phyloP scores from a whole-genome alignment of 2,888 invertebrate genomes.

The Caenorhabditis imperialis region DNA sequence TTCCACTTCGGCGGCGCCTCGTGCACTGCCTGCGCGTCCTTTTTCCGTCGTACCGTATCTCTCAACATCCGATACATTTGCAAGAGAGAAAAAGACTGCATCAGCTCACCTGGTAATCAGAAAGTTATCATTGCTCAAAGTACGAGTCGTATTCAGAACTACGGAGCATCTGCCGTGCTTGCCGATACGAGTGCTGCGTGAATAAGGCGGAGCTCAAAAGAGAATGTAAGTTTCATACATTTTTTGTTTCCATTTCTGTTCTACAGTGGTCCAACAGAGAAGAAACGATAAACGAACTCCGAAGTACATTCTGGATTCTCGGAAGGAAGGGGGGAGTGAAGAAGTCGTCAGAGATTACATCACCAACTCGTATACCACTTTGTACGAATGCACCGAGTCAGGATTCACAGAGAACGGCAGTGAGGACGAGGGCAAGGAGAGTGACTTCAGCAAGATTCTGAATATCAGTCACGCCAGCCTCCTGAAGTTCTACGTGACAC shows the following conservation, averaged over 20 bases:
- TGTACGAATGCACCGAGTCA: slow-evolving; percentile 13
- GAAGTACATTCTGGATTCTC: slow-evolving; percentile 12
- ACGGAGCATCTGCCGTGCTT: slow-evolving; percentile 23
- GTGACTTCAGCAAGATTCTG: slow-evolving; percentile 28
- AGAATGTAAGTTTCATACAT: slow-evolving; percentile 12
- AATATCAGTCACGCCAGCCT: slow-evolving; percentile 6
- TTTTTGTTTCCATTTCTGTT: too few species aligned
- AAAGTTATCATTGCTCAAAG: too few species aligned
- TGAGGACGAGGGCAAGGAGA: too few species aligned
- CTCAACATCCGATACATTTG: slow-evolving; percentile 25
- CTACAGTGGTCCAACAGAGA: slow-evolving; percentile 23
- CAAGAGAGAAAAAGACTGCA: slow-evolving; percentile 25
- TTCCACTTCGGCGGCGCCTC: slow-evolving; percentile 25
- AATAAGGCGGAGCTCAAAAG: slow-evolving; percentile 22
- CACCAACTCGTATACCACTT: slow-evolving; percentile 21
- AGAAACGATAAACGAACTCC: slow-evolving; percentile 19
- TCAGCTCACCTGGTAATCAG: too few species aligned
- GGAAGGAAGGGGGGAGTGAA: not conserved
- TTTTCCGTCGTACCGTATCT: slow-evolving; percentile 19
- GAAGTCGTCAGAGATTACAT: slow-evolving; percentile 17
- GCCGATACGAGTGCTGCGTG: slow-evolving; percentile 25
- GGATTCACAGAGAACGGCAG: too few species aligned
- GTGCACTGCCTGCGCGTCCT: slow-evolving; percentile 23
- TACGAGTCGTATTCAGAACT: too few species aligned
- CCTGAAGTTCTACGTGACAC: slow-evolving; percentile 20